Conservation (phyloP, 1,140 invertebrate species). For the Cotesia vestalis region DNA sequence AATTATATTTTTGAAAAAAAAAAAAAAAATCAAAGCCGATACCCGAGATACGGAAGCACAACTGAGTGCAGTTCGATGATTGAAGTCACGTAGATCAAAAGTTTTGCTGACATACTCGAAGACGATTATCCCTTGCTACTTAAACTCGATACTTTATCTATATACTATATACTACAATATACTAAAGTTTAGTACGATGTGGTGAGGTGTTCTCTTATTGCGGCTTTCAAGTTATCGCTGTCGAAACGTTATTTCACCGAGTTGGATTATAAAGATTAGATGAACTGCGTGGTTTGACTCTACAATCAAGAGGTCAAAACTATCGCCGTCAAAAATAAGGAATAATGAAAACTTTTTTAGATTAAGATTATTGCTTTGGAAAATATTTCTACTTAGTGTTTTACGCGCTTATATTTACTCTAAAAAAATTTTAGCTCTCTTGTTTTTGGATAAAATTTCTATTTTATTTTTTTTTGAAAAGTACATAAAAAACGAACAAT, state of each 20-base stretch:
- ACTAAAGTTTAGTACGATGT: too few species aligned
- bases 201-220: too few species aligned
- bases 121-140: conserved; percentile 20
- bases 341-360: not conserved
- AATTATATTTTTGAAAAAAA: too few species aligned
- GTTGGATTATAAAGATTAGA: conserved; percentile 33
- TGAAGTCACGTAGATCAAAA: conserved; percentile 33
- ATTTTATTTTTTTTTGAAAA: too few species aligned
- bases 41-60: not conserved
- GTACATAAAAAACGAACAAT: too few species aligned
- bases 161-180: not conserved
- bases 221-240: conserved; percentile 24
- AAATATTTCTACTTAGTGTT: too few species aligned
- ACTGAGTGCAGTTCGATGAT: conserved; percentile 20
- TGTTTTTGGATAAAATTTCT: too few species aligned
- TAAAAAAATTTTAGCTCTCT: too few species aligned
- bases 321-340: not conserved
- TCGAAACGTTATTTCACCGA: conserved; percentile 19
- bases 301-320: not conserved
- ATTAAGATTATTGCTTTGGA: too few species aligned
- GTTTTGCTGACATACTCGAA: conserved; percentile 24
- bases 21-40: not conserved
- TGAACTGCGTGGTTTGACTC: conserved; percentile 6
- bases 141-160: not conserved
- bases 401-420: too few species aligned